Percentiles rank a stretch among this genome's conserved stretches.
Conservation (phyloP, 2,888 invertebrate genomes). For the Gonocerus acuteangulatus region DNA sequence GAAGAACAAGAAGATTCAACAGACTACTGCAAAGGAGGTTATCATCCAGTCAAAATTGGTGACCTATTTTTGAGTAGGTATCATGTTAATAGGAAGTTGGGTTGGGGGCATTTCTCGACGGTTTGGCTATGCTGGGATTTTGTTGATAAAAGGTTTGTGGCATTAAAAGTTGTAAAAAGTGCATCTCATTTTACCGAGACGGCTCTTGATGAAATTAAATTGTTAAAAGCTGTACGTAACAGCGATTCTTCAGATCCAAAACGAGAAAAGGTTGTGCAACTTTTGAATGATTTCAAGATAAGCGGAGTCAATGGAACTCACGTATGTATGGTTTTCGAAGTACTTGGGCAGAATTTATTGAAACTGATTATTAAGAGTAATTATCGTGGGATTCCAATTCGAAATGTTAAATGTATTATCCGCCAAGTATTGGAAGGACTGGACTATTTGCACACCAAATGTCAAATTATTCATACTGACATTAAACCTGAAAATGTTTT, state of each 20-base stretch:
- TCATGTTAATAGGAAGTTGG: conserved; percentile 92
- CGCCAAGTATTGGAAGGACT: conserved; percentile 90
- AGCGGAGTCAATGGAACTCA: conserved; percentile 96
- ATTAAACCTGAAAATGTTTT: conserved; percentile 93
- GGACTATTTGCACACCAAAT: conserved; percentile 94
- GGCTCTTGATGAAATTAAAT: conserved; percentile 96
- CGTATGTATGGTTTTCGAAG: conserved; percentile 99
- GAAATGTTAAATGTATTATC: conserved; percentile 92
- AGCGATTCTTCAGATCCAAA: conserved; percentile 86
- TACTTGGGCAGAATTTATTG: conserved; percentile 93
- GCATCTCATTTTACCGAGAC: conserved; percentile 99
- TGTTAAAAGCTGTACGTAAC: conserved; percentile 89
- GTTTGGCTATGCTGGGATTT: conserved; percentile 99
- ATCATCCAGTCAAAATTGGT: conserved; percentile 97
- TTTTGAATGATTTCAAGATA: conserved; percentile 97
- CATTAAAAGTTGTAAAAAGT: conserved; percentile 98
- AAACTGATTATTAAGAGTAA: conserved; percentile 97
- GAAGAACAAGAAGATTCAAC: conserved; percentile 96
- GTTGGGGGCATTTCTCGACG: conserved; percentile 99
- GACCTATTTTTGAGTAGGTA: conserved; percentile 84
- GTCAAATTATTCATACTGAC: conserved; percentile 90
- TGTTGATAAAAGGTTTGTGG: conserved; percentile 84
- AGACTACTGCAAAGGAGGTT: conserved; percentile 96
- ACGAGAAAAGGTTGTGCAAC: conserved; percentile 92
- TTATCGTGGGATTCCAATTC: conserved; percentile 92